Evolutionary conservation across 2,888 invertebrate genomes (phyloP).

Genomic region (Euproctis similis): DNA sequence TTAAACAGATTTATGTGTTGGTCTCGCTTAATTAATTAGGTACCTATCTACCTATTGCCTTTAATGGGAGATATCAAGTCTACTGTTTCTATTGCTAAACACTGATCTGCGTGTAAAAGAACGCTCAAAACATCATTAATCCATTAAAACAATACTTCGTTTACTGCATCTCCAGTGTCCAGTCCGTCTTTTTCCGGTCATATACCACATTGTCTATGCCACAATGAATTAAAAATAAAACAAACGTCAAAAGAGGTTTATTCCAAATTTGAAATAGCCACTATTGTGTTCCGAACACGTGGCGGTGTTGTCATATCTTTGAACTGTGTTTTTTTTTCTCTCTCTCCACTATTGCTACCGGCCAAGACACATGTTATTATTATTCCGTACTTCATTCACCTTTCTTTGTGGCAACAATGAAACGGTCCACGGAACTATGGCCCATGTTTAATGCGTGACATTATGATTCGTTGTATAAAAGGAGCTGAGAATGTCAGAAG

Average conservation of each 20-base stretch:
- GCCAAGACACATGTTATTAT: slow-evolving; percentile 61
- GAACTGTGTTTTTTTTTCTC: slow-evolving; percentile 49
- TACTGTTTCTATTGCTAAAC: too few relatives aligned
- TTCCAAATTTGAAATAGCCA: slow-evolving; percentile 31
- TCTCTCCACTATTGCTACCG: slow-evolving; percentile 53
- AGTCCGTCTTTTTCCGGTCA: too few relatives aligned
- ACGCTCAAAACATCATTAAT: too few relatives aligned
- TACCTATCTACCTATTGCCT: too few relatives aligned
- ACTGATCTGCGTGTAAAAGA: too few relatives aligned
- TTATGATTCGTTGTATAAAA: slow-evolving; percentile 61
- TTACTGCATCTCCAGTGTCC: too few relatives aligned
- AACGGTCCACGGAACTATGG: slow-evolving; percentile 61
- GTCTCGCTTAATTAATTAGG: too few relatives aligned
- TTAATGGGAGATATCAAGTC: too few relatives aligned
- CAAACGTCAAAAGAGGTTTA: slow-evolving; percentile 34
- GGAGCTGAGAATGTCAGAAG: slow-evolving; percentile 57
- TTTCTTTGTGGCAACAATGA: slow-evolving; percentile 60
- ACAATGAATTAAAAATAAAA: slow-evolving; percentile 24
- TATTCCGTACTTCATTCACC: slow-evolving; percentile 66
- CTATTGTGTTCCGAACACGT: slow-evolving; percentile 61
- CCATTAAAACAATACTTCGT: too few relatives aligned
- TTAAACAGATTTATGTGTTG: too few relatives aligned
- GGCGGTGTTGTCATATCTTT: slow-evolving; percentile 61
- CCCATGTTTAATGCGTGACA: slow-evolving; percentile 57
- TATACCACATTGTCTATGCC: too few relatives aligned